Base-by-base conservation (phyloP, 2,113 vertebrate genomes). In the Clarias batrachus region DNA sequence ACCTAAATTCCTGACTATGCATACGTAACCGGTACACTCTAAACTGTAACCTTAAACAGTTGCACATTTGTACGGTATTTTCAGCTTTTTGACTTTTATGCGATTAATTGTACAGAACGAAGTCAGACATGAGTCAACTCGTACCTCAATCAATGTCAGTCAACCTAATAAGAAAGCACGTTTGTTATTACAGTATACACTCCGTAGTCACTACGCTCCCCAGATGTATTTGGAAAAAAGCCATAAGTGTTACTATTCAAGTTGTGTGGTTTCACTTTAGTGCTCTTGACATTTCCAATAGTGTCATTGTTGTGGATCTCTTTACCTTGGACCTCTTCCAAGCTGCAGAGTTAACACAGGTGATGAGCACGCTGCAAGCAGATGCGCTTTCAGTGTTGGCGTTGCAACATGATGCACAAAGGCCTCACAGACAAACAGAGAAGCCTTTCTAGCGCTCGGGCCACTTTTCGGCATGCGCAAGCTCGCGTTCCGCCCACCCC, bases 41-140 rank as follows among this genome's bases (percentile, higher is more conserved):
- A 48, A 48, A 48, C 6, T 48, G 41, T 6, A 48, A 48, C 41
- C 41, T 48, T 48, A 48, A 48, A 48, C 7, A 48, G 48, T 8
- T 48, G 48, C 48, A 48, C 48, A 48, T 48, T 7, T 48, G 7
- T 5, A n/a, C n/a, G n/a, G n/a, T n/a, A 8, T 48, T 8, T 48
- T 8, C 6, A 8, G 48, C 48, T 48, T 48, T 7, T 7, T 1
- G 7, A 48, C 8, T 48, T 48, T 48, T 48, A 48, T 48, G 48
- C 48, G 48, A 48, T 48, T 48, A 48, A 48, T 48, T 48, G 48
- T 48, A 7, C 48, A 48, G 48, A 48, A 48, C 7, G 6, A 48
- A 48, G 48, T 48, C 60, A 52, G 81, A 66, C 81, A 54, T 12
- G 81, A 66, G 81, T 82, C 81, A 30, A 66, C 81, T 82, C 66